These are phyloP conservation scores for Noctua pronuba DNA, from an alignment of 2,888 invertebrate genomes.

Conservation along the genomic window DNA sequence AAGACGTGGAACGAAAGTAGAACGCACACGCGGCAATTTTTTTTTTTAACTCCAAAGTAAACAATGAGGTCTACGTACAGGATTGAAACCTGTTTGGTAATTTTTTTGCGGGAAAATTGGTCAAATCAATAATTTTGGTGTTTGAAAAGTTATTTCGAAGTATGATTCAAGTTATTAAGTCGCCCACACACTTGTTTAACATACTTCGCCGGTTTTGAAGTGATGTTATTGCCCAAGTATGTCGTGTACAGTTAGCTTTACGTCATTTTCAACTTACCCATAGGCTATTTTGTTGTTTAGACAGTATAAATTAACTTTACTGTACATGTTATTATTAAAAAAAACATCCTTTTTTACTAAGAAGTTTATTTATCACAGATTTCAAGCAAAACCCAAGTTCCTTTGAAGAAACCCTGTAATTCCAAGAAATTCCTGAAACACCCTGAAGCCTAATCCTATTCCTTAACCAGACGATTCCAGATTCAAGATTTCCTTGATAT, in stretches of 20 bases:
- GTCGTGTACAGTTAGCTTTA: constrained; percentile 29
- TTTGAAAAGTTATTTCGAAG: constrained; percentile 46
- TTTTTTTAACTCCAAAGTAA: constrained; percentile 70
- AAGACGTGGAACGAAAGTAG: constrained; percentile 66
- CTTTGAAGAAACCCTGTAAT: constrained; percentile 1
- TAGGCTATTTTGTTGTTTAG: neutral
- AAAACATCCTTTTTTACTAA: neutral
- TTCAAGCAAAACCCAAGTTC: neutral
- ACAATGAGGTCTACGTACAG: constrained; percentile 64
- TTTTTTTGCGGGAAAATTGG: constrained; percentile 54
- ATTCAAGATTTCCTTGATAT: neutral
- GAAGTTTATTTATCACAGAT: neutral
- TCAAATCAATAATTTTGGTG: constrained; percentile 8
- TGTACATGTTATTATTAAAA: neutral
- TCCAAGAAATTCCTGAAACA: neutral
- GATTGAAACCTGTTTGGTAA: constrained; percentile 49
- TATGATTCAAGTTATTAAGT: constrained; percentile 39
- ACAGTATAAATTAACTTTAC: neutral
- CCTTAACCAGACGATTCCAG: neutral
- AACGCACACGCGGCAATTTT: constrained; percentile 76
- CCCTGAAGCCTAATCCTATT: constrained; percentile 1
- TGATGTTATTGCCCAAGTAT: constrained; percentile 43
- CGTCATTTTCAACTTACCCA: constrained; percentile 25
- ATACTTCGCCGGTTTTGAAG: constrained; percentile 49
- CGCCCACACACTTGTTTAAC: constrained; percentile 51